These are phyloP conservation scores for Tanytarsus gracilentus DNA, from an alignment of 2,888 invertebrate genomes.

Conservation along the genomic window DNA sequence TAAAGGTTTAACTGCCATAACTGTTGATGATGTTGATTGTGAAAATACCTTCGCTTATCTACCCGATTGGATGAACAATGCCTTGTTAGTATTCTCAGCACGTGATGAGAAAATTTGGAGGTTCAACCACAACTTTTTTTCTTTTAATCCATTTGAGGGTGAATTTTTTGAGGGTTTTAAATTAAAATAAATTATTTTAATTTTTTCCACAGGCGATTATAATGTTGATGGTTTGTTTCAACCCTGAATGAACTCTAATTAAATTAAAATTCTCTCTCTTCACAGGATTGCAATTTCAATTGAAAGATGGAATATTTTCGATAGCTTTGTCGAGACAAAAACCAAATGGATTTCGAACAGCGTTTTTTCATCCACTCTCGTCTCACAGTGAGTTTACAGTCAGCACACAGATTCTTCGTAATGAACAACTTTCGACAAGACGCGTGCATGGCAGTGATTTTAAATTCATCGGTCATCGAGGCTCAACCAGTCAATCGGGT, in stretches of 20 bases:
- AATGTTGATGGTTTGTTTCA: not conserved
- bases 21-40: slow-evolving; percentile 51
- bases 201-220: not conserved
- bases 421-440: slow-evolving; percentile 44
- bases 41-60: slow-evolving; percentile 60
- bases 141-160: slow-evolving; percentile 59
- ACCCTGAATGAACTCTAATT: not conserved
- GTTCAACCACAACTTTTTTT: slow-evolving; percentile 63
- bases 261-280: too few species aligned
- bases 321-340: slow-evolving; percentile 44
- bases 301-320: slow-evolving; percentile 74
- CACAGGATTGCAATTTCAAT: slow-evolving; percentile 37
- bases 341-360: slow-evolving; percentile 49
- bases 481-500: slow-evolving; percentile 55
- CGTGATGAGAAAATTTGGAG: slow-evolving; percentile 57
- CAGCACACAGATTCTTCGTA: slow-evolving; percentile 13
- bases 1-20: slow-evolving; percentile 56
- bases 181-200: not conserved
- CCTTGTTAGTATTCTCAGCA: slow-evolving; percentile 42
- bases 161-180: slow-evolving; percentile 50
- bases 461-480: slow-evolving; percentile 54
- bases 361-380: slow-evolving; percentile 71
- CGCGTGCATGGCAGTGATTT: slow-evolving; percentile 50
- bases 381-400: slow-evolving; percentile 32
- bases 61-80: slow-evolving; percentile 49